A percentile compares a stretch with the other conserved stretches of the same genome.
These are phyloP conservation scores for Vicugna pacos DNA, from an alignment of 2,113 vertebrate genomes.

Conservation along the genomic window DNA sequence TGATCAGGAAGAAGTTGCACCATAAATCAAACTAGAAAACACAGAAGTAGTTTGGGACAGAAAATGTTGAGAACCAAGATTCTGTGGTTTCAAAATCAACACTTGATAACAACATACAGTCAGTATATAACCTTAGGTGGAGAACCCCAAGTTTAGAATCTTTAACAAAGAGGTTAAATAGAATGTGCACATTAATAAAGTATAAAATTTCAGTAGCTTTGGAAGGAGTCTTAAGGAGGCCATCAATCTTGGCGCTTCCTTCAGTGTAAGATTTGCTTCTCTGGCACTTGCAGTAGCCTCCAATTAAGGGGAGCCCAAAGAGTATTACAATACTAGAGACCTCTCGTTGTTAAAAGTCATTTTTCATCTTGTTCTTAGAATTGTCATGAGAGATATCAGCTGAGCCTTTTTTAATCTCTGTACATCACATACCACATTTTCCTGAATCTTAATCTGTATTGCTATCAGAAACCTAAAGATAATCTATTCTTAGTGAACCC, in stretches of 20 bases:
- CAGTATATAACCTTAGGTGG: not conserved
- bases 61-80: not conserved
- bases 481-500: not conserved
- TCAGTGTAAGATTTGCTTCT: not conserved
- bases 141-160: not conserved
- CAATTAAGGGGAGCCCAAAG: not conserved
- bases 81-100: not conserved
- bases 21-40: not conserved
- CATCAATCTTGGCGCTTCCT: too few species aligned
- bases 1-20: not conserved
- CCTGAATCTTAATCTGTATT: not conserved
- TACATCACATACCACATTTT: not conserved
- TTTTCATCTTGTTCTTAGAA: conserved; percentile 17
- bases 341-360: not conserved
- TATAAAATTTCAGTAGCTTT: not conserved
- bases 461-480: not conserved
- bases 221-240: not conserved
- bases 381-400: not conserved
- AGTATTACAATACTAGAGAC: not conserved
- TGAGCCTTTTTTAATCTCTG: not conserved
- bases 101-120: not conserved
- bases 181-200: not conserved
- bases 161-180: not conserved
- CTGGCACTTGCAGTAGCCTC: not conserved
- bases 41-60: not conserved